Percentiles rank a stretch among this genome's conserved stretches.
These are phyloP conservation scores for Drymodes brunneopygia DNA, from an alignment of 2,113 vertebrate genomes.

Conservation along the genomic window DNA sequence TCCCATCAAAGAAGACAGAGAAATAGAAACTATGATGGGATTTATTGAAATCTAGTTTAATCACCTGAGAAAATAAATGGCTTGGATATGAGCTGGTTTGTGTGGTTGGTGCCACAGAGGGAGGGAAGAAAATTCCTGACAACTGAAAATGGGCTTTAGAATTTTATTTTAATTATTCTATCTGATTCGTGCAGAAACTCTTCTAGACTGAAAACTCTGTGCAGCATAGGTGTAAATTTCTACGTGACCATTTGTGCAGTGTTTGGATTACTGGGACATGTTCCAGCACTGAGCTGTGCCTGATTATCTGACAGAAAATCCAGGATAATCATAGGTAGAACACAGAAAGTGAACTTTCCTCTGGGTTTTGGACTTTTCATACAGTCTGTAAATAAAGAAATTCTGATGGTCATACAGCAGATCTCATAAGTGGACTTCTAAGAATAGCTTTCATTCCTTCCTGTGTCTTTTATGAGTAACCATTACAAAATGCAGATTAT, in stretches of 20 bases:
- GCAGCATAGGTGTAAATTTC: neutral
- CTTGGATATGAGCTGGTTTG: neutral
- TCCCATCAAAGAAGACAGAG: neutral
- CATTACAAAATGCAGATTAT: neutral
- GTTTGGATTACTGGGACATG: neutral
- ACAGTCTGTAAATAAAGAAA: neutral
- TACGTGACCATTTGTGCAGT: neutral
- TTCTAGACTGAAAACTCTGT: neutral
- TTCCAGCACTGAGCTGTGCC: neutral
- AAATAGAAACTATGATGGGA: neutral
- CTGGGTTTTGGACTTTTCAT: neutral
- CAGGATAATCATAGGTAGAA: neutral
- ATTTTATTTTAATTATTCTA: constrained; percentile 13
- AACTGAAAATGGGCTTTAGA: neutral
- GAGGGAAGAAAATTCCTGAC: neutral
- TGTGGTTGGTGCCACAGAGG: neutral
- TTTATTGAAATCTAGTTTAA: neutral
- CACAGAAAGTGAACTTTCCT: neutral
- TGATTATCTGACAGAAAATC: neutral
- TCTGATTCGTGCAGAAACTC: neutral
- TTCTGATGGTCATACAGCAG: neutral
- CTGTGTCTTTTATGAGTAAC: neutral
- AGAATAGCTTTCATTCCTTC: neutral
- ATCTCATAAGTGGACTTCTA: neutral
- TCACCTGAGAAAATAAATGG: neutral